Conservation (phyloP, 2,888 invertebrate genomes). For the Smittia aterrima region DNA sequence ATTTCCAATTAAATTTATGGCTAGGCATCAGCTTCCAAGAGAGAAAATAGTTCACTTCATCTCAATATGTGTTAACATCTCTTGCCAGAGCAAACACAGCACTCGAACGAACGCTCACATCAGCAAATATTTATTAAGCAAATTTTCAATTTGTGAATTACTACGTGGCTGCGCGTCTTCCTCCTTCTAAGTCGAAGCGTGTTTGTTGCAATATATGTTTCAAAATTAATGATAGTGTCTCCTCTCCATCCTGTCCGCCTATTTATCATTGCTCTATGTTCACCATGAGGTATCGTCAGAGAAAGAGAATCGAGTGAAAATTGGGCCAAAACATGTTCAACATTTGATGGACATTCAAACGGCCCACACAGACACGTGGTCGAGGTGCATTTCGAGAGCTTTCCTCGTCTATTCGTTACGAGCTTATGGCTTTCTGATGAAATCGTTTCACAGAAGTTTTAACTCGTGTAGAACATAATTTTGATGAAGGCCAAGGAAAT, state of each 20-base stretch:
- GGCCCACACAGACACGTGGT: neutral
- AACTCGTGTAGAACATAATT: too few species aligned
- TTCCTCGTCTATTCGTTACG: neutral
- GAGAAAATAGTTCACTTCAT: slow-evolving; percentile 22
- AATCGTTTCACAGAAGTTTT: neutral
- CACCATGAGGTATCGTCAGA: neutral
- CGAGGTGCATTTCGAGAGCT: neutral
- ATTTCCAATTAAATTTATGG: slow-evolving; percentile 41
- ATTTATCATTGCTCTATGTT: slow-evolving; percentile 22
- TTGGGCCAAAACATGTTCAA: neutral
- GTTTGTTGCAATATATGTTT: neutral
- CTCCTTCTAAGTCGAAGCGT: neutral
- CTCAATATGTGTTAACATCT: slow-evolving; percentile 18
- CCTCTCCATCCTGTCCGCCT: slow-evolving; percentile 25
- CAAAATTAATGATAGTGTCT: slow-evolving; percentile 32
- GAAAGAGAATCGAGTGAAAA: neutral
- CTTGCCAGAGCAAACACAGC: slow-evolving; percentile 10
- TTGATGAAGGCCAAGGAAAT: neutral
- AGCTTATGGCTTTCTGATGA: neutral
- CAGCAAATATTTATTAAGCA: slow-evolving; percentile 37
- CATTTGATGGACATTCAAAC: neutral
- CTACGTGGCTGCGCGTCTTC: neutral
- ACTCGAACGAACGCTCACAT: neutral
- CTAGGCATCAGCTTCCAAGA: neutral
- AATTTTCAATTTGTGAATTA: slow-evolving; percentile 9